phyloP scores from a whole-genome alignment of 2,797 vertebrate genomes.

The Erethizon dorsatum region DNA sequence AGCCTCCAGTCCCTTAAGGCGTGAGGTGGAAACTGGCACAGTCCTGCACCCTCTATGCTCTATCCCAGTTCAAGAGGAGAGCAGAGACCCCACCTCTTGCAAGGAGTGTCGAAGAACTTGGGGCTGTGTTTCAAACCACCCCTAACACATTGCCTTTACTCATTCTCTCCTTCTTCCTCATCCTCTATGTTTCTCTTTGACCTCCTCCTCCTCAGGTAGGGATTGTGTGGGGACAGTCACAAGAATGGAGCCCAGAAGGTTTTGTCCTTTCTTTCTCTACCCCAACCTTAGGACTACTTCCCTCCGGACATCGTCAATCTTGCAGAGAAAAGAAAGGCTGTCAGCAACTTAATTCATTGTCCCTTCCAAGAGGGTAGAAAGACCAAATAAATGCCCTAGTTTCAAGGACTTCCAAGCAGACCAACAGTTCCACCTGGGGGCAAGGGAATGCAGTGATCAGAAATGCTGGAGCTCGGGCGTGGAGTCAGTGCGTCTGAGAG shows the following conservation, averaged over 20 bases:
- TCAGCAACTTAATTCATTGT: not conserved
- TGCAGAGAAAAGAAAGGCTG: not conserved
- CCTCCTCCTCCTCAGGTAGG: not conserved
- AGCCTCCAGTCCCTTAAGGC: not conserved
- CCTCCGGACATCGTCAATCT: not conserved
- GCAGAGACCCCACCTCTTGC: not conserved
- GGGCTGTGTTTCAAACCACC: not conserved
- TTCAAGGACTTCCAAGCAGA: not conserved
- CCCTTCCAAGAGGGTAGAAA: not conserved
- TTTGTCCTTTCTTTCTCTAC: not conserved
- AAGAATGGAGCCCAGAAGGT: not conserved
- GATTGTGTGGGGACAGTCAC: not conserved
- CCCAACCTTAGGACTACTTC: too few relatives aligned
- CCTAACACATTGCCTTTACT: not conserved
- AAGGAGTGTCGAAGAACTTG: not conserved
- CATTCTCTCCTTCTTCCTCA: not conserved
- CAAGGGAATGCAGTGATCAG: not conserved
- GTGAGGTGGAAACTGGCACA: not conserved
- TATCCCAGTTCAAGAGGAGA: not conserved
- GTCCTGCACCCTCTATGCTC: rapidly evolving
- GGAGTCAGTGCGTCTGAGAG: not conserved
- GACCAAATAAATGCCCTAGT: not conserved
- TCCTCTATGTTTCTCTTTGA: not conserved
- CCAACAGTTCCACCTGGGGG: too few relatives aligned
- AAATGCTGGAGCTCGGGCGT: rapidly evolving